phyloP scores from a whole-genome alignment of 2,888 invertebrate genomes.

The Cryptus armator region DNA sequence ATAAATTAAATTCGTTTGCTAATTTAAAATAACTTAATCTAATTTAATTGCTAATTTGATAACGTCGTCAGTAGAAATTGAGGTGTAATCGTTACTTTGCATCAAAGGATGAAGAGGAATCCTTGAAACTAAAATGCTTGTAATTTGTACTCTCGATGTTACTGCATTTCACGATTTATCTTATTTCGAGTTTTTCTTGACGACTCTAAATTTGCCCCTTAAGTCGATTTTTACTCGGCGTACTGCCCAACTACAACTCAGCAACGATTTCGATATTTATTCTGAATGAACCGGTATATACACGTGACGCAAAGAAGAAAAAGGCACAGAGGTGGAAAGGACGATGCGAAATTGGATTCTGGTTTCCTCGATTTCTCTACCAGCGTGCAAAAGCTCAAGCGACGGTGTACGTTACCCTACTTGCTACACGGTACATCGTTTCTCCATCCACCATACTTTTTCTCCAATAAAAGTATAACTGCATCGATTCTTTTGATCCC shows the following conservation, averaged over 20 bases:
- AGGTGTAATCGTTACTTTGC: no score
- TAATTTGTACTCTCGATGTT: no score
- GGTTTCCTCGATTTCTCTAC: slow-evolving; percentile 47
- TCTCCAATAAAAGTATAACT: slow-evolving; percentile 49
- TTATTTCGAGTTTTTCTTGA: neutral
- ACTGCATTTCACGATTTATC: neutral
- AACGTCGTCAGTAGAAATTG: no score
- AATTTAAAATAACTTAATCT: no score
- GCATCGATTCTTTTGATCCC: slow-evolving; percentile 53
- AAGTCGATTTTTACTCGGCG: neutral
- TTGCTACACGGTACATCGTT: neutral
- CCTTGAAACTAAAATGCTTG: no score
- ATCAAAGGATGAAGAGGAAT: no score
- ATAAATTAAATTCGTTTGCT: no score
- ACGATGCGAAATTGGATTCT: slow-evolving; percentile 64
- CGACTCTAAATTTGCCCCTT: neutral
- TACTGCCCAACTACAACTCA: neutral
- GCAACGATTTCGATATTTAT: slow-evolving; percentile 14
- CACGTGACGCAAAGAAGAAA: slow-evolving; percentile 19
- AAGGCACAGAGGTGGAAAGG: slow-evolving; percentile 53
- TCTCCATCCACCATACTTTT: slow-evolving; percentile 12
- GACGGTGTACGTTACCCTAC: slow-evolving; percentile 23
- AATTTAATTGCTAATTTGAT: no score
- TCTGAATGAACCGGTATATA: slow-evolving; percentile 7
- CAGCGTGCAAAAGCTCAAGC: slow-evolving; percentile 1